A percentile compares a stretch with the other conserved stretches of the same genome.
These are phyloP conservation scores for Physella acuta DNA, from an alignment of 1,140 invertebrate species.

Conservation along the genomic window DNA sequence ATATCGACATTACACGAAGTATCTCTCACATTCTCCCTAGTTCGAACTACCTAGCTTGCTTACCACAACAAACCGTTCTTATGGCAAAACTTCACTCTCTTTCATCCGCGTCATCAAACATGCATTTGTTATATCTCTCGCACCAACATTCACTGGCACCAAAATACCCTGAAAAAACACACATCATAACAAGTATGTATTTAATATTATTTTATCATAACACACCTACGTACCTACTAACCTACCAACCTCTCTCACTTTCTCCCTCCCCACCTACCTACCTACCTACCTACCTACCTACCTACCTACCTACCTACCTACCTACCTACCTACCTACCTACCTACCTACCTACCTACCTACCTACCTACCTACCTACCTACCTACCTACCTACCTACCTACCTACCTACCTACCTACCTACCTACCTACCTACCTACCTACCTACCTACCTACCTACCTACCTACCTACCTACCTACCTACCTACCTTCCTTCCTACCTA, in stretches of 20 bases:
- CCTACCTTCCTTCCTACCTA: conserved; percentile 21
- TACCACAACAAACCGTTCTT: too few relatives aligned
- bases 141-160: too few relatives aligned
- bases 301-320: conserved; percentile 18
- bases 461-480: conserved; percentile 18
- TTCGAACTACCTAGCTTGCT: too few relatives aligned
- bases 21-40: too few relatives aligned
- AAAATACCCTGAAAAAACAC: too few relatives aligned
- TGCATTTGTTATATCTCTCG: too few relatives aligned
- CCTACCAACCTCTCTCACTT: conserved; percentile 7
- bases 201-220: too few relatives aligned
- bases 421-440: conserved; percentile 18
- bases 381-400: conserved; percentile 13
- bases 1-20: too few relatives aligned
- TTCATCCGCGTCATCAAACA: too few relatives aligned
- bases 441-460: conserved; percentile 15
- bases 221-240: too few relatives aligned
- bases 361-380: conserved; percentile 17
- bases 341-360: conserved; percentile 19
- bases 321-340: conserved; percentile 18
- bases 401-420: conserved; percentile 11
- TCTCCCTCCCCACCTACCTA: conserved; percentile 3
- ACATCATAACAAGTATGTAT: too few relatives aligned
- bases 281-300: conserved; percentile 12
- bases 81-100: too few relatives aligned